These are phyloP conservation scores for Puma concolor DNA, from an alignment of 2,113 vertebrate genomes.

Conservation along the genomic window DNA sequence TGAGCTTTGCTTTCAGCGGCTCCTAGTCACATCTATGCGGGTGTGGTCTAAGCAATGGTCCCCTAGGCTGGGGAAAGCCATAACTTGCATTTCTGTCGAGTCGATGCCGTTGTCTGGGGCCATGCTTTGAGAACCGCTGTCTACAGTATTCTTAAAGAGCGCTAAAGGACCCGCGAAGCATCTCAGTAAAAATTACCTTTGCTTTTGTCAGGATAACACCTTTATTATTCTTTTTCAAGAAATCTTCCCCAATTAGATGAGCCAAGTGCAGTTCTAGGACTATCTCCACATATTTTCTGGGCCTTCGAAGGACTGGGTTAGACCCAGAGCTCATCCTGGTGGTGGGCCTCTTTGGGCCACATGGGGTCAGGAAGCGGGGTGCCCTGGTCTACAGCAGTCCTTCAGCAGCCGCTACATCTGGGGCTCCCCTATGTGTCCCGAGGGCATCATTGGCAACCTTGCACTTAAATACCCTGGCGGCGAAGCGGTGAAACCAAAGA, in stretches of 20 bases:
- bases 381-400: background rate
- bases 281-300: rapidly evolving
- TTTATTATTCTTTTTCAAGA: background rate
- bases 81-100: background rate
- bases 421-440: background rate
- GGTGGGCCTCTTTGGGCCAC: background rate
- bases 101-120: background rate
- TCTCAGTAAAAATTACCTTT: background rate
- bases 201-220: background rate
- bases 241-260: background rate
- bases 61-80: background rate
- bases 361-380: background rate
- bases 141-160: background rate
- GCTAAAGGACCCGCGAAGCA: background rate
- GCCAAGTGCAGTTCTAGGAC: background rate
- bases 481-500: background rate
- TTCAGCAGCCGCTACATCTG: background rate
- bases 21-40: rapidly evolving
- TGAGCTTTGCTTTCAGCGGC: background rate
- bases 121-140: background rate
- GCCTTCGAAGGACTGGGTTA: background rate
- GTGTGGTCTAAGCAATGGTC: too few relatives aligned
- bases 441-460: background rate
- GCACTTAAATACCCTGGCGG: background rate
- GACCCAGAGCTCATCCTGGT: background rate